Conservation (phyloP, 1,140 invertebrate species). For the Hycleus cichorii region DNA sequence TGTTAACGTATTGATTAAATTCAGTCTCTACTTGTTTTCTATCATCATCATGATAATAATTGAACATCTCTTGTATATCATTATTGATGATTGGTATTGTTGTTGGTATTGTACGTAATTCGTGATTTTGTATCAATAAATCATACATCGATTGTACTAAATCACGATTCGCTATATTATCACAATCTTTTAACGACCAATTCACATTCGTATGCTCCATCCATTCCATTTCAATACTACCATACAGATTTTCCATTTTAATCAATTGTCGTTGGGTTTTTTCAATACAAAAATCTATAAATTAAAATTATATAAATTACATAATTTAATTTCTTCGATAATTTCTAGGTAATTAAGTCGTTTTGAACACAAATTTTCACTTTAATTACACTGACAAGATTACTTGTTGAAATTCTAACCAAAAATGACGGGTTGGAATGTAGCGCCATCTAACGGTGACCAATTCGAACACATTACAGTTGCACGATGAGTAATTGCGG, state of each 20-base stretch:
- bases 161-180: constrained; percentile 48
- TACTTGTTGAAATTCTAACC: no score
- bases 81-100: constrained; percentile 27
- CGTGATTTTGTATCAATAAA: constrained; percentile 48
- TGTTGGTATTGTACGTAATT: constrained; percentile 36
- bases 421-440: no score
- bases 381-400: no score
- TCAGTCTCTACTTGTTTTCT: constrained; percentile 43
- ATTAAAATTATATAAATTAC: no score
- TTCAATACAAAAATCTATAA: no score
- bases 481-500: no score
- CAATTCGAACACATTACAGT: no score
- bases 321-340: no score
- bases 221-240: constrained; percentile 45
- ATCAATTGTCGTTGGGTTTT: not conserved
- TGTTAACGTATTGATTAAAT: constrained; percentile 48
- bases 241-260: constrained; percentile 25
- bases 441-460: no score
- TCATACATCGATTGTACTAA: constrained; percentile 49
- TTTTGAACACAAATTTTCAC: no score
- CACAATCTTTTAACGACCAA: constrained; percentile 54
- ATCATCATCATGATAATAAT: constrained; percentile 42
- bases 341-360: no score
- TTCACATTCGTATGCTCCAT: constrained; percentile 49
- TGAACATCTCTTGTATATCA: constrained; percentile 39